phyloP scores from a whole-genome alignment of 92 coral and sea anemone genomes.

The Paramuricea clavata region DNA sequence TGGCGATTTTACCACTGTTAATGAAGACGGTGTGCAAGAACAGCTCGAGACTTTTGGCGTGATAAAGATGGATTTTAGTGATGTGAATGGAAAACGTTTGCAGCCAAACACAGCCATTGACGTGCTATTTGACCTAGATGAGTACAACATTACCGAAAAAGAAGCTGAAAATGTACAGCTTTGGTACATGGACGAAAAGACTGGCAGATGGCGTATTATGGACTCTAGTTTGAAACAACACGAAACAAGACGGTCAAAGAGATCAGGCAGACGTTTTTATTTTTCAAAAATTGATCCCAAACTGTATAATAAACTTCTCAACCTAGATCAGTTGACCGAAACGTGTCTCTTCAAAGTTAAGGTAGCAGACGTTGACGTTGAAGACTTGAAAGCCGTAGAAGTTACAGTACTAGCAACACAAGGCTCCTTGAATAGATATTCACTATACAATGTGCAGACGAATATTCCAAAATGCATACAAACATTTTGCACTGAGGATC shows the following conservation, averaged over 20 bases:
- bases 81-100: constrained; percentile 51
- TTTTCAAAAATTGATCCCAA: constrained; percentile 9
- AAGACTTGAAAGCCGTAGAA: neutral
- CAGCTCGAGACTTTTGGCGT: constrained; percentile 68
- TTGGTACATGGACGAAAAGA: constrained; percentile 72
- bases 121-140: constrained; percentile 59
- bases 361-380: neutral
- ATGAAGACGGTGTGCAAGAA: constrained; percentile 65
- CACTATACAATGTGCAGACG: neutral
- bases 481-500: constrained; percentile 14
- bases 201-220: constrained; percentile 70
- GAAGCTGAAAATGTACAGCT: constrained; percentile 53
- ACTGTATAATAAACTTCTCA: neutral
- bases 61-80: constrained; percentile 65
- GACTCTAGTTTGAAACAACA: neutral
- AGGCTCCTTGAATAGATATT: neutral
- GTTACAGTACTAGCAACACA: neutral
- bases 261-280: constrained; percentile 10
- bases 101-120: constrained; percentile 54
- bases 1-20: constrained; percentile 72
- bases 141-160: constrained; percentile 46
- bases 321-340: neutral
- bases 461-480: neutral
- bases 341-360: neutral
- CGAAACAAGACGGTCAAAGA: constrained; percentile 17